Conservation (phyloP, 2,888 invertebrate species). For the Andrena trimmerana region DNA sequence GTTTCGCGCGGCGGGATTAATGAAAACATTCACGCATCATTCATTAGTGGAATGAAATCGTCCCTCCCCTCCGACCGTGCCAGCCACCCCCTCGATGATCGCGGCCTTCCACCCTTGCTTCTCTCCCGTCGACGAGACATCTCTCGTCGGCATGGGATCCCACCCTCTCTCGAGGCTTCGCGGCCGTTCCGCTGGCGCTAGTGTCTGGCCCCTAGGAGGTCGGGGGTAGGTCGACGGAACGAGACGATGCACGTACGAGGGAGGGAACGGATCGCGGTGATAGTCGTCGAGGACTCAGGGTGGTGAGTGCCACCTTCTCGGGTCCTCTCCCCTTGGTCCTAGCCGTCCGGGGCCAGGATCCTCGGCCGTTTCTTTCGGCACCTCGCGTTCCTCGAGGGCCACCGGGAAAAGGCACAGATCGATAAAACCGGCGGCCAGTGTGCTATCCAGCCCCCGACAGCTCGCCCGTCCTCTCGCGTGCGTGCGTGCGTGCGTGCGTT, state of each 20-base stretch:
- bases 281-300: slow-evolving; percentile 69
- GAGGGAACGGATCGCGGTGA: slow-evolving; percentile 62
- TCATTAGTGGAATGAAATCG: slow-evolving; percentile 44
- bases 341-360: slow-evolving; percentile 39
- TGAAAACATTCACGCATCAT: slow-evolving; percentile 35
- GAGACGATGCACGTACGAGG: slow-evolving; percentile 60
- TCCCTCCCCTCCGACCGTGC: neutral
- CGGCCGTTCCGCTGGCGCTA: slow-evolving; percentile 36
- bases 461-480: neutral
- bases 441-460: slow-evolving; percentile 36
- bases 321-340: slow-evolving; percentile 56
- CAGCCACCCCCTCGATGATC: slow-evolving; percentile 24
- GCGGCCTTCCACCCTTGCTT: neutral
- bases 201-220: slow-evolving; percentile 29
- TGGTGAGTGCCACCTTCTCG: slow-evolving; percentile 61
- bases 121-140: slow-evolving; percentile 34
- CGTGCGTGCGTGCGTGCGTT: slow-evolving; percentile 39
- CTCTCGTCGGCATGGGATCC: slow-evolving; percentile 46
- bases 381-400: slow-evolving; percentile 38
- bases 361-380: slow-evolving; percentile 21
- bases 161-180: slow-evolving; percentile 12
- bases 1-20: slow-evolving; percentile 22
- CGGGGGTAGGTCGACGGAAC: slow-evolving; percentile 52
- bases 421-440: slow-evolving; percentile 71
- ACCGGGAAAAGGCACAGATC: slow-evolving; percentile 69